Evolutionary conservation across 1,140 invertebrate species (phyloP), one percentile per base, ranked within the genome.

Genomic region (Tetraneura akinire): DNA sequence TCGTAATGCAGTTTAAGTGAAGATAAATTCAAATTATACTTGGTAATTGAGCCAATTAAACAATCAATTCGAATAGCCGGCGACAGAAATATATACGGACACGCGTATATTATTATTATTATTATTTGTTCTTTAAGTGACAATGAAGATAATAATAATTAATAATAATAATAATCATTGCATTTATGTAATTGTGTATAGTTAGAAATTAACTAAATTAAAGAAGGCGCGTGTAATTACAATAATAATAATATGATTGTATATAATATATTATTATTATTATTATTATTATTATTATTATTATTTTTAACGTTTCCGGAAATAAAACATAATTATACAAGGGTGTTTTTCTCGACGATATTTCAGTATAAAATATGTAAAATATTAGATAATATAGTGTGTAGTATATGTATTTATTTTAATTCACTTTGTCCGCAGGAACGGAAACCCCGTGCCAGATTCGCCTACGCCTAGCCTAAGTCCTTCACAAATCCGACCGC

Each of bases 1-100:
- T 78, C 74, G 55, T 78, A 78, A 78, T 78, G 53, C 74, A 78
- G 74, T 78, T 78, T 78, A 78, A 78, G 74, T 78, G 74, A 78
- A 78, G 51, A 78, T 78, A 78, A 78, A 78, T 78, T 78, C 74
- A 78, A 78, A 78, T 78, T 78, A 78, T 78, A 78, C 74, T 62
- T 78, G 74, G 74, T 78, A 78, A 78, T 78, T 78, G 74, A 78
- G 74, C 74, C 74, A 78, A 78, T 78, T 78, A 78, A 78, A 78
- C 74, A 78, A 78, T 78, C 74, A 78, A 62, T 78, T 78, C 42
- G 37, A 18, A 78, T 45, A 37, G 74, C 55, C 37, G 74, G 74
- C 23, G 53, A 60, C 13, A 62, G 11, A 42, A 23, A 1, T 18
- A 37, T 26, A 76, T 37, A 29, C 74, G 16, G 11, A 23, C 51